Percentiles rank a stretch among this genome's conserved stretches.
These are phyloP conservation scores for Melipona bicolor DNA, from an alignment of 2,888 invertebrate genomes.

Conservation along the genomic window DNA sequence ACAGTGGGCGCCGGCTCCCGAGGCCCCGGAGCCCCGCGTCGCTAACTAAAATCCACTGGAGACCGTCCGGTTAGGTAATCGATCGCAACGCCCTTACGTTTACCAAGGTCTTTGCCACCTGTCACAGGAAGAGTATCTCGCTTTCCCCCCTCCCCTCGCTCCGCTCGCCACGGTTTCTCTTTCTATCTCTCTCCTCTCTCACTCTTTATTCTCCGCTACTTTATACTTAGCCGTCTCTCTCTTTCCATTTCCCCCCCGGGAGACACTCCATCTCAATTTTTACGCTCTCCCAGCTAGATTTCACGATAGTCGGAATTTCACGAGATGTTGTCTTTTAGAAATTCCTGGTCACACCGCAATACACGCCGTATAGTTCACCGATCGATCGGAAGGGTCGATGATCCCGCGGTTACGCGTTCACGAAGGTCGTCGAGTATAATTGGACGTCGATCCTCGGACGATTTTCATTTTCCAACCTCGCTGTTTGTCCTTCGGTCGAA, in stretches of 20 bases:
- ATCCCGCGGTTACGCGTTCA: constrained; percentile 39
- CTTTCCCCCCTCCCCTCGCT: constrained; percentile 36
- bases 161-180: constrained; percentile 11
- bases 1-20: constrained; percentile 55
- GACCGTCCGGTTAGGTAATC: constrained; percentile 75
- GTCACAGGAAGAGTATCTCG: constrained; percentile 71
- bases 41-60: constrained; percentile 67
- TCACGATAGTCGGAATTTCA: not conserved
- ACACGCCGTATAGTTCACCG: not conserved
- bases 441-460: not conserved
- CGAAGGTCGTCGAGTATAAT: constrained; percentile 55
- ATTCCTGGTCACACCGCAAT: not conserved
- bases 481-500: not conserved
- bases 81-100: constrained; percentile 75
- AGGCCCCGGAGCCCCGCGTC: constrained; percentile 13
- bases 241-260: not conserved
- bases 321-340: constrained; percentile 15
- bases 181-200: constrained; percentile 15
- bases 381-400: constrained; percentile 41
- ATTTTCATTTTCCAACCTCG: constrained; percentile 19
- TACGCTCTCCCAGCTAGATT: constrained; percentile 9
- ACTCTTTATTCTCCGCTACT: not conserved
- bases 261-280: not conserved
- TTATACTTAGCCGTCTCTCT: not conserved
- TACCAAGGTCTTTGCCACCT: constrained; percentile 81